Evolutionary conservation across 2,113 vertebrate species (phyloP).

Genomic region (Onychostoma macrolepis): DNA sequence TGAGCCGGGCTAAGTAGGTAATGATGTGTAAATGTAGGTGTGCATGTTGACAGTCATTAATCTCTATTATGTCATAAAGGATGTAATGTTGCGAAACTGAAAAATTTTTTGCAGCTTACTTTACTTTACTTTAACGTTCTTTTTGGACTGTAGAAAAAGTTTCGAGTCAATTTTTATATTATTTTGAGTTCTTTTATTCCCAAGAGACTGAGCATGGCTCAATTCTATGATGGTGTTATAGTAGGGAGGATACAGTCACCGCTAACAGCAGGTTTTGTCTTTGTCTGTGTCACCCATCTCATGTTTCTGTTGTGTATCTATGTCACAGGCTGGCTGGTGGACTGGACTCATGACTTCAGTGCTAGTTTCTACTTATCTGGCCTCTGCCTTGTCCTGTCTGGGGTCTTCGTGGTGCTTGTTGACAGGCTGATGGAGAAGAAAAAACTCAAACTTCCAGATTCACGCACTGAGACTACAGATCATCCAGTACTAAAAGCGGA

Average conservation of each 20-base stretch:
- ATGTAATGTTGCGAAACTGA: not conserved
- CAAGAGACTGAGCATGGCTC: not conserved
- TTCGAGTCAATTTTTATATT: not conserved
- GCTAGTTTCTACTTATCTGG: conserved; percentile 70
- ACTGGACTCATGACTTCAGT: conserved; percentile 56
- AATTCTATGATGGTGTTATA: not conserved
- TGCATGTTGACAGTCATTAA: not conserved
- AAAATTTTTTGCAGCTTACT: not conserved
- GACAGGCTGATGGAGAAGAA: conserved; percentile 64
- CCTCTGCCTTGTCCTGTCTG: conserved; percentile 61
- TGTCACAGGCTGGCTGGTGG: conserved; percentile 71
- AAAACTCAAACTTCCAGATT: conserved; percentile 2
- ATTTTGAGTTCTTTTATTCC: not conserved
- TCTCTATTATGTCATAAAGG: not conserved
- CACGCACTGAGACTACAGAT: not conserved
- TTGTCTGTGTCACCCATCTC: not conserved
- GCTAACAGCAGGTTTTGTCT: not conserved
- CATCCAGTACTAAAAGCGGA: not conserved
- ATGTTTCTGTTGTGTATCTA: conserved; percentile 15
- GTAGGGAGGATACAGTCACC: not conserved
- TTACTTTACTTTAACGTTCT: not conserved
- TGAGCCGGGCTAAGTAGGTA: not conserved
- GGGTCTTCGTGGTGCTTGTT: conserved; percentile 61
- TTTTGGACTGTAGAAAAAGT: not conserved
- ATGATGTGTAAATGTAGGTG: not conserved